Conservation (phyloP, 2,888 invertebrate genomes). For the Hylaea fasciaria region DNA sequence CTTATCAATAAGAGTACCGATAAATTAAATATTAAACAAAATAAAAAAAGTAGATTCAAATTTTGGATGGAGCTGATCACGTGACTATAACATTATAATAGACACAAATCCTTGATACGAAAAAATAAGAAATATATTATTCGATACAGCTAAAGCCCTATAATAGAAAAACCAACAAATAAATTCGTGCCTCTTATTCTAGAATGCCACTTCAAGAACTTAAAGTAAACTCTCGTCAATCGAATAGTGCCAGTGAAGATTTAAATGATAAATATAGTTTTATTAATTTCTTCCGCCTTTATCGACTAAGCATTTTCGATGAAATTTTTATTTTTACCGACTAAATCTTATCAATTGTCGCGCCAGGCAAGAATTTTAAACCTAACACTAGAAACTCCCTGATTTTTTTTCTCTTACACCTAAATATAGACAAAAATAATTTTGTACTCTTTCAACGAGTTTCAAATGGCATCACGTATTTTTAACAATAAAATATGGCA, state of each 20-base stretch:
- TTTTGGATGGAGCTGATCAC: conserved; percentile 71
- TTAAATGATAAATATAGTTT: conserved; percentile 31
- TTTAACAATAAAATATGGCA: conserved; percentile 70
- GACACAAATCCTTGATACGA: conserved; percentile 57
- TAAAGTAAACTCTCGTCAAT: conserved; percentile 46
- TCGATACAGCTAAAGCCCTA: conserved; percentile 73
- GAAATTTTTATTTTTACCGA: conserved; percentile 47
- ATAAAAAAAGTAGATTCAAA: conserved; percentile 47
- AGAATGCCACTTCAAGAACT: conserved; percentile 72
- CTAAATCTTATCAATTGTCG: conserved; percentile 65
- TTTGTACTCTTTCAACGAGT: conserved; percentile 84
- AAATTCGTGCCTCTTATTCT: conserved; percentile 83
- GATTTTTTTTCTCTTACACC: conserved; percentile 81
- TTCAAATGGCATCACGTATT: conserved; percentile 78
- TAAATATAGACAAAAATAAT: conserved; percentile 84
- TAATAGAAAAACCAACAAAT: conserved; percentile 79
- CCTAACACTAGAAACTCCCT: conserved; percentile 80
- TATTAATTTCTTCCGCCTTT: conserved; percentile 44
- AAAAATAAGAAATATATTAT: conserved; percentile 76
- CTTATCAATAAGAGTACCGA: conserved; percentile 43
- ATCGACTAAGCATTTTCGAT: conserved; percentile 52
- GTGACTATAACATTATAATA: conserved; percentile 27
- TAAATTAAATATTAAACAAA: conserved; percentile 45
- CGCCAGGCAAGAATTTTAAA: conserved; percentile 80
- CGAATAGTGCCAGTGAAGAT: conserved; percentile 33